Base-by-base conservation (phyloP, 1,140 invertebrate species). In the Diabrotica virgifera region DNA sequence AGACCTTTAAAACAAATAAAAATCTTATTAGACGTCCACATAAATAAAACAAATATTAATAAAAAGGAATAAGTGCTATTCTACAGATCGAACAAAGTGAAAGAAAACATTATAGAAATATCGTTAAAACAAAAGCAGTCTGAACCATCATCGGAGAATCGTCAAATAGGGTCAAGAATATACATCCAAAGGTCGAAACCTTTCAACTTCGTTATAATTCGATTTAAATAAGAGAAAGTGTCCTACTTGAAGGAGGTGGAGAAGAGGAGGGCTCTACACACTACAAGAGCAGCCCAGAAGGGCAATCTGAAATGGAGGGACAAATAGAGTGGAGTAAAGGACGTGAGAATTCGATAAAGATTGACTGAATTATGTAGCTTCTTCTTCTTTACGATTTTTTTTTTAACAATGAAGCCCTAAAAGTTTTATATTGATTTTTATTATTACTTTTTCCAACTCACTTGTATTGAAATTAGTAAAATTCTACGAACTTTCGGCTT, bases 201-300 rank as follows among this genome's bases (percentile, higher is more conserved):
- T 70, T 72, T 74, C 69, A 72, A 72, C 67, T 77, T 57, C 67
- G 76, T 75, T 75, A 76, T 77, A 77, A 77, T 77, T 74, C 76
- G 71, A 77, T 77, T 77, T 76, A 75, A 77, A 77, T 77, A 76
- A 77, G 68, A 76, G 74, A 76, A 77, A 77, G 73, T 74, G 60
- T 75, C 70, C 69, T 63, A 68, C 24, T 69, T 62, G 71, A 53
- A 63, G 66, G 70, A 73, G 52, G 67, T 69, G 67, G 36, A 57
- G 62, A 59, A 40, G 13, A 35, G n/a, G 40, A 46, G 40, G n/a
- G n/a, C 40, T 46, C n/a, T n/a, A n/a, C 8, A n/a, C n/a, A 46
- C n/a, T 46, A 46, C 40, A n/a, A 46, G n/a, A n/a, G 8, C n/a
- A 53, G 59, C 62, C 53, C 64, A 66, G 69, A 73, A 71, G 70